phyloP scores from a whole-genome alignment of 2,113 vertebrate species.

The Dasyornis broadbenti region DNA sequence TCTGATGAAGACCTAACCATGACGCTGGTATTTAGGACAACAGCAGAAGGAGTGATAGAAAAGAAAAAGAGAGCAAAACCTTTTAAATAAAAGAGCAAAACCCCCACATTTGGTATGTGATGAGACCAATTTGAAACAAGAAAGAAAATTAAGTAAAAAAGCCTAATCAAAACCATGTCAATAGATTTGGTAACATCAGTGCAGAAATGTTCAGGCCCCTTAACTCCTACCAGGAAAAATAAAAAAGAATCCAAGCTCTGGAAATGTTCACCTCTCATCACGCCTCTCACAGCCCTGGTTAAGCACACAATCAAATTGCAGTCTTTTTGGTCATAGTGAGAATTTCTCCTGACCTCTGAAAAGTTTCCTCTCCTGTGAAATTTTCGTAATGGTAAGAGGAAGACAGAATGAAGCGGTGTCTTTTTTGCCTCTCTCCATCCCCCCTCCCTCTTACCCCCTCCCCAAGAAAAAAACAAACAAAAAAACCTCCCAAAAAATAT shows the following conservation, averaged over 20 bases:
- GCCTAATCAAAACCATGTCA: background rate
- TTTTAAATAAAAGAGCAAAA: background rate
- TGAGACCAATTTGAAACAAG: background rate
- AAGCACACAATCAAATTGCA: background rate
- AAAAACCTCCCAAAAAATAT: background rate
- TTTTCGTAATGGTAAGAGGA: background rate
- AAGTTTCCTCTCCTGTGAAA: background rate
- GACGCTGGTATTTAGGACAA: background rate
- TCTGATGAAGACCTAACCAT: background rate
- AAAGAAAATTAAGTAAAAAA: background rate
- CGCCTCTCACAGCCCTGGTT: accelerated
- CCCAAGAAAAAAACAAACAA: background rate
- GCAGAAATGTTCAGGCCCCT: background rate
- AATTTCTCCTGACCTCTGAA: background rate
- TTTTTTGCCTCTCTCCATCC: background rate
- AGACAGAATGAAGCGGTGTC: background rate
- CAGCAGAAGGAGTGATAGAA: background rate
- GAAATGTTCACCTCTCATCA: accelerated
- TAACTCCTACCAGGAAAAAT: background rate
- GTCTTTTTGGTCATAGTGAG: background rate
- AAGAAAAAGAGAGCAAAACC: background rate
- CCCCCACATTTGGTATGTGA: no score
- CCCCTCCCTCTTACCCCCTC: no score
- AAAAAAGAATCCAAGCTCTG: no score
- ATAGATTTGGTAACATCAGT: background rate